These are phyloP conservation scores for Brachyhypopomus occidentalis DNA, from an alignment of 2,113 vertebrate genomes.

Conservation along the genomic window DNA sequence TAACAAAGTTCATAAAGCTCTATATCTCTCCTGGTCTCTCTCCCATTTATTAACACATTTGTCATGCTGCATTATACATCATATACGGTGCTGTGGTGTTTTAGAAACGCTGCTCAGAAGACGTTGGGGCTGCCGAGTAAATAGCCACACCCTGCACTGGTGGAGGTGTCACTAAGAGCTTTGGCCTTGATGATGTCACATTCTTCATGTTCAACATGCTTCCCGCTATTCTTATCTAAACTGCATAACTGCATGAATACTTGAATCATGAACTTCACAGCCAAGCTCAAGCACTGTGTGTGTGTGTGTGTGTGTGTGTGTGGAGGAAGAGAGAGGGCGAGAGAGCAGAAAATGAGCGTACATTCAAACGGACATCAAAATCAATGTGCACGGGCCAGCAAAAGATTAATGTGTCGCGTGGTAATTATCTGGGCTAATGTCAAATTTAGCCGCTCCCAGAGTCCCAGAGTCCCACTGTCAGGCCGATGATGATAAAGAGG, in stretches of 20 bases:
- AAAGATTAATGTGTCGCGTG: background rate
- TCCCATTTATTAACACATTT: background rate
- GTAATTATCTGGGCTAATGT: constrained; percentile 11
- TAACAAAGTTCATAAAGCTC: constrained; percentile 27
- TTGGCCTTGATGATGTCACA: background rate
- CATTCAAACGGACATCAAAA: background rate
- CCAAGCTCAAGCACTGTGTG: background rate
- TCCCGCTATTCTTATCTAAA: background rate
- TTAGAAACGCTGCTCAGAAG: no score
- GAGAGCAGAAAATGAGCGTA: background rate
- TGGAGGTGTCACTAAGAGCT: background rate
- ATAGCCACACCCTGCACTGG: background rate
- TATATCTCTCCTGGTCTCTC: background rate
- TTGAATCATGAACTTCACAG: background rate
- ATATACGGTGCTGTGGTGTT: no score
- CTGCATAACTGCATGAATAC: background rate
- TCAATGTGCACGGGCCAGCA: background rate
- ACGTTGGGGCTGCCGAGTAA: background rate
- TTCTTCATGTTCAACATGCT: background rate
- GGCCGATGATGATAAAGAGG: background rate
- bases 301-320: background rate
- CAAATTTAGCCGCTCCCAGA: background rate
- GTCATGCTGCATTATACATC: no score
- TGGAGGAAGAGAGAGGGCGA: background rate
- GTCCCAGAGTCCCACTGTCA: background rate